phyloP scores from a whole-genome alignment of 2,888 invertebrate species.

The Ophion ellenae region DNA sequence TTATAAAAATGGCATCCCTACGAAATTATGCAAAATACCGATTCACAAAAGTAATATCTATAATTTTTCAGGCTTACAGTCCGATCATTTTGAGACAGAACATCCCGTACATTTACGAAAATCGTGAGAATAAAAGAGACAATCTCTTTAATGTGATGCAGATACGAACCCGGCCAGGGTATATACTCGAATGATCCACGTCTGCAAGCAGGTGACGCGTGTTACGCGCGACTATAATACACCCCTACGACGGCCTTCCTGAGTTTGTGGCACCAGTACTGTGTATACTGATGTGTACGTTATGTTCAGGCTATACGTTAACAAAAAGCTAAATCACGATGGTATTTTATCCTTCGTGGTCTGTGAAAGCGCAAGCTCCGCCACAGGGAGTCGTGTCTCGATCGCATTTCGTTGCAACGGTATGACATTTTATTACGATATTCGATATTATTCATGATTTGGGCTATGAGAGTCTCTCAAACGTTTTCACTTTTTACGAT shows the following conservation, averaged over 20 bases:
- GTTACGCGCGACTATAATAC: slow-evolving; percentile 7
- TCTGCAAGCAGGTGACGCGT: slow-evolving; percentile 30
- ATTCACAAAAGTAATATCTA: too few species aligned
- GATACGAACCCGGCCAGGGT: not conserved
- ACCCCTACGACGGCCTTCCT: slow-evolving; percentile 35
- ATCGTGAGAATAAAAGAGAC: not conserved
- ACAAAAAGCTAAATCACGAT: not conserved
- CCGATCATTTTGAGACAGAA: not conserved
- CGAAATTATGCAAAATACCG: too few species aligned
- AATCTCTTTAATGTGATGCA: not conserved
- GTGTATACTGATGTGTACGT: slow-evolving; percentile 26
- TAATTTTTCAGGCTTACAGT: not conserved
- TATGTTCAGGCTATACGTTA: not conserved
- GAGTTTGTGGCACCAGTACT: slow-evolving; percentile 31
- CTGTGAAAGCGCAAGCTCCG: not conserved
- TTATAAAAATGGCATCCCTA: too few species aligned
- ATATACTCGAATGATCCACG: slow-evolving; percentile 30
- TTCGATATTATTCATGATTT: not conserved
- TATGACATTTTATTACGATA: not conserved
- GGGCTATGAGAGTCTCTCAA: not conserved
- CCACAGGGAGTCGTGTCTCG: too few species aligned
- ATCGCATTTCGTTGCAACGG: not conserved
- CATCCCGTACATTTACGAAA: slow-evolving; percentile 1
- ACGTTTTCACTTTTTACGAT: not conserved
- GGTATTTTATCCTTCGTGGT: slow-evolving; percentile 13